A percentile compares a stretch with the other conserved stretches of the same genome.
phyloP scores from a whole-genome alignment of 2,797 vertebrate species.

The Centropyge bicolor region DNA sequence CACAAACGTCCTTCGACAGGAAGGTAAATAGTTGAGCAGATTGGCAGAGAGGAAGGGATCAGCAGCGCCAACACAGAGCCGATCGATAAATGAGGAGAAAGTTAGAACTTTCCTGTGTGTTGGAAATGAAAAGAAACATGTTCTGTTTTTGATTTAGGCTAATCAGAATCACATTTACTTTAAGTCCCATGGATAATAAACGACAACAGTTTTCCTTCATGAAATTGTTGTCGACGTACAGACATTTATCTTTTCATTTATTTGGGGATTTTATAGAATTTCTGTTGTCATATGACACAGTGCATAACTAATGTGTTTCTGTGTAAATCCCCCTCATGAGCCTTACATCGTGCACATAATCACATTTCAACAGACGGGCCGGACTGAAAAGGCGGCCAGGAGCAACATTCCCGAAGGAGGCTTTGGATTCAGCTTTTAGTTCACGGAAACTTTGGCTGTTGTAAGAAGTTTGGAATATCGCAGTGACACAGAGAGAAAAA shows the following conservation, averaged over 20 bases:
- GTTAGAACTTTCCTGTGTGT: constrained; percentile 12
- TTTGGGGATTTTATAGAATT: constrained; percentile 53
- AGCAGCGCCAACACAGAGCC: constrained; percentile 54
- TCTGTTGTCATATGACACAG: constrained; percentile 50
- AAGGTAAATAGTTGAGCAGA: constrained; percentile 72
- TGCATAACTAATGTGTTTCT: constrained; percentile 62
- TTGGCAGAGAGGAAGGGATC: constrained; percentile 48
- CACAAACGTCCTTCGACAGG: constrained; percentile 75
- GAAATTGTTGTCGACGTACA: constrained; percentile 11
- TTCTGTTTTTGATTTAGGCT: constrained; percentile 39
- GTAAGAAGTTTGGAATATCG: constrained; percentile 10
- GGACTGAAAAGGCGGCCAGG: constrained; percentile 49
- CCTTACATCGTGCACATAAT: constrained; percentile 54
- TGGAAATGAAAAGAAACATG: constrained; percentile 32
- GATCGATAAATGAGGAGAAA: constrained; percentile 47
- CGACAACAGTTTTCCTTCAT: constrained; percentile 30
- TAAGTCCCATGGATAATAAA: constrained; percentile 29
- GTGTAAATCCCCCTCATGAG: constrained; percentile 56
- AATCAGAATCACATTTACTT: constrained; percentile 48
- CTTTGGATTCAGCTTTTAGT: constrained; percentile 39
- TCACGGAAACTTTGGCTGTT: constrained; percentile 24
- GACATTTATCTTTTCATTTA: constrained; percentile 49
- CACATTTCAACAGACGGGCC: constrained; percentile 59
- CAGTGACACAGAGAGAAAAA: background rate
- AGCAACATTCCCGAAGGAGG: constrained; percentile 51